Evolutionary conservation across 2,113 vertebrate genomes (phyloP).

Genomic region (Misgurnus mizolepis): DNA sequence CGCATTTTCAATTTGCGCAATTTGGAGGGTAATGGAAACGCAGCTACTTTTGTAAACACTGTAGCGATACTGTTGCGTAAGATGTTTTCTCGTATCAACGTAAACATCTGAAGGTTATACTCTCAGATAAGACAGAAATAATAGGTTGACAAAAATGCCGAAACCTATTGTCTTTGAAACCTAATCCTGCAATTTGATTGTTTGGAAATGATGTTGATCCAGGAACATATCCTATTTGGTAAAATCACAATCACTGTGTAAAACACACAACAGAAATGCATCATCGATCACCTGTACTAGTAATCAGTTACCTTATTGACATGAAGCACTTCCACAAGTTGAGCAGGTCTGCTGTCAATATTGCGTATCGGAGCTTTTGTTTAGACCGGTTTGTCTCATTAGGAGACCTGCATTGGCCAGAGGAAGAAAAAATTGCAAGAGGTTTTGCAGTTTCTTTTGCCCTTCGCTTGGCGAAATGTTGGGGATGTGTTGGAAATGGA

Average conservation of each 20-base stretch:
- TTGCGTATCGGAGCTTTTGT: constrained; percentile 12
- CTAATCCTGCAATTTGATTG: no score
- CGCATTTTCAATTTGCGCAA: no score
- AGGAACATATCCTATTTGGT: no score
- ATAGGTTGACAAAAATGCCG: no score
- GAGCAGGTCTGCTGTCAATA: constrained; percentile 8
- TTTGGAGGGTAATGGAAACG: no score
- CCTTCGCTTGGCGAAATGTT: constrained; percentile 25
- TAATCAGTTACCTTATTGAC: constrained; percentile 49
- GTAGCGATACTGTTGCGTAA: no score
- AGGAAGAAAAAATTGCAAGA: not conserved
- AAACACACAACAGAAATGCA: constrained; percentile 1
- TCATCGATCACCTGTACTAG: constrained; percentile 40
- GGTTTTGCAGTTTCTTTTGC: not conserved
- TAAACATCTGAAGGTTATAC: no score
- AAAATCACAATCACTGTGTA: not conserved
- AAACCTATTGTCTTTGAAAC: no score
- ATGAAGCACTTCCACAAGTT: constrained; percentile 26
- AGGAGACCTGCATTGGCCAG: not conserved
- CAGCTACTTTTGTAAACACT: no score
- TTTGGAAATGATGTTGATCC: no score
- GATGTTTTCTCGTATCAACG: no score
- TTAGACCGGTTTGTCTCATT: not conserved
- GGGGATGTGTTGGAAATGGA: constrained; percentile 39
- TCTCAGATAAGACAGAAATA: no score